Conservation (phyloP, 2,888 invertebrate species). For the Choreutis nemorana region DNA sequence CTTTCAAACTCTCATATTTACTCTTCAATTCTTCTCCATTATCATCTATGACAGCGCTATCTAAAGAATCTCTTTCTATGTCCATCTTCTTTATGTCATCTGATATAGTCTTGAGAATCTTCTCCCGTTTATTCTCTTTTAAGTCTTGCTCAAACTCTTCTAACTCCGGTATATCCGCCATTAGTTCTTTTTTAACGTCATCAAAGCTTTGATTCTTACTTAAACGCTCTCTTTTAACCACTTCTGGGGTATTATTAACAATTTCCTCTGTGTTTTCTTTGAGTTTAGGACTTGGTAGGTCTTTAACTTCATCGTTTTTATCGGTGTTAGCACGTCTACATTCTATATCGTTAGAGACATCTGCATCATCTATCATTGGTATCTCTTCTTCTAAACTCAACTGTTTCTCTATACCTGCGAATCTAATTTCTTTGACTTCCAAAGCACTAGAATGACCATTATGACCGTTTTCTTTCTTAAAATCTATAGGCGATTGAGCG, state of each 20-base stretch:
- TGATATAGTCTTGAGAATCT: conserved; percentile 48
- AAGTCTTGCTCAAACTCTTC: conserved; percentile 61
- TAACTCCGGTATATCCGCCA: conserved; percentile 59
- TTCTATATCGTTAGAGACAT: conserved; percentile 52
- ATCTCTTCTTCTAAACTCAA: conserved; percentile 59
- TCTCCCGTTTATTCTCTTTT: conserved; percentile 58
- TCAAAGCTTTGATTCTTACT: conserved; percentile 52
- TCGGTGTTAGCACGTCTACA: conserved; percentile 39
- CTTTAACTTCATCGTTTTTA: conserved; percentile 15
- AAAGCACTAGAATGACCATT: too few relatives aligned
- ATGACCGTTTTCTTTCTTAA: conserved; percentile 2
- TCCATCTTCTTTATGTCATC: conserved; percentile 43
- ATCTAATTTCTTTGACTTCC: conserved; percentile 14
- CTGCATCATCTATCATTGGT: conserved; percentile 59
- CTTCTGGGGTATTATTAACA: neutral
- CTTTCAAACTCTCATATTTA: conserved; percentile 51
- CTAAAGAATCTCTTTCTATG: conserved; percentile 44
- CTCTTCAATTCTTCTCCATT: conserved; percentile 60
- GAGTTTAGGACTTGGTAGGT: conserved; percentile 8
- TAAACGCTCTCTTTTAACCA: conserved; percentile 12
- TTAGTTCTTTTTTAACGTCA: conserved; percentile 55
- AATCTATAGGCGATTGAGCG: neutral
- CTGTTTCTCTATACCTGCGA: conserved; percentile 54
- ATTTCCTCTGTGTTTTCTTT: conserved; percentile 9
- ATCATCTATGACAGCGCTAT: conserved; percentile 45